Conservation (phyloP, 1,140 invertebrate genomes). For the Zaprionus nigranus region DNA sequence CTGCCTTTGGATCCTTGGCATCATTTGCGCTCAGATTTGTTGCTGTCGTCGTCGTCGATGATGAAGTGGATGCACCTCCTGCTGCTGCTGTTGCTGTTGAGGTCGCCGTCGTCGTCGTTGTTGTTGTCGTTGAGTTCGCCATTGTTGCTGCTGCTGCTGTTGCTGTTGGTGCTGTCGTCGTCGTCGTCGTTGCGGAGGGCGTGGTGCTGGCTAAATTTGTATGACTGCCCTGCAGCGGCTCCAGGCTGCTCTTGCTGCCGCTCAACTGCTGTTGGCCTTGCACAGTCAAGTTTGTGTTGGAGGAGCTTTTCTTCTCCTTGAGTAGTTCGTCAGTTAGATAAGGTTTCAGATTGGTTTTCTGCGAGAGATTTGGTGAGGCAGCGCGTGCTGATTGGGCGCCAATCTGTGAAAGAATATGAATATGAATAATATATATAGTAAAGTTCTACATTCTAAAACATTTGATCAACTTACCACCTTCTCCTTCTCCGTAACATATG, state of each 20-base stretch:
- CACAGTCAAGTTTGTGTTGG: conserved; percentile 65
- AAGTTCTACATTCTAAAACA: background rate
- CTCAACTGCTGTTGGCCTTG: conserved; percentile 69
- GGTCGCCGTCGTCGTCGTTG: conserved; percentile 12
- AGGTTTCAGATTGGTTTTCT: conserved; percentile 74
- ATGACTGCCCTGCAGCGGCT: conserved; percentile 69
- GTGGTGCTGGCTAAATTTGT: conserved; percentile 57
- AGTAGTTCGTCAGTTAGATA: conserved; percentile 76
- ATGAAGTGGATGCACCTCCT: conserved; percentile 22
- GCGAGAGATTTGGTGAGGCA: conserved; percentile 81
- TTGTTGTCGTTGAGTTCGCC: conserved; percentile 25
- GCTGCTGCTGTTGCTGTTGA: conserved; percentile 30
- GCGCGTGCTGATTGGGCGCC: conserved; percentile 75
- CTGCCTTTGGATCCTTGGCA: conserved; percentile 41
- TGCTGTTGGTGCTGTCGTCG: conserved; percentile 21
- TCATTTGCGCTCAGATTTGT: conserved; percentile 30
- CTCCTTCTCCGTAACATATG: conserved; percentile 97
- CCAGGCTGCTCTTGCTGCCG: conserved; percentile 69
- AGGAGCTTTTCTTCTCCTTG: conserved; percentile 66
- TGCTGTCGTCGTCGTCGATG: conserved; percentile 16
- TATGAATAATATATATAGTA: background rate
- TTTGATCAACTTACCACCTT: conserved; percentile 88
- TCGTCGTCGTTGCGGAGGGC: conserved; percentile 23
- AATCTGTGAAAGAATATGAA: conserved; percentile 46
- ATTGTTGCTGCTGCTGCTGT: conserved; percentile 16